These are phyloP conservation scores for Trachythela sp. DNA, from an alignment of 64 coral and sea anemone species.

Conservation along the genomic window DNA sequence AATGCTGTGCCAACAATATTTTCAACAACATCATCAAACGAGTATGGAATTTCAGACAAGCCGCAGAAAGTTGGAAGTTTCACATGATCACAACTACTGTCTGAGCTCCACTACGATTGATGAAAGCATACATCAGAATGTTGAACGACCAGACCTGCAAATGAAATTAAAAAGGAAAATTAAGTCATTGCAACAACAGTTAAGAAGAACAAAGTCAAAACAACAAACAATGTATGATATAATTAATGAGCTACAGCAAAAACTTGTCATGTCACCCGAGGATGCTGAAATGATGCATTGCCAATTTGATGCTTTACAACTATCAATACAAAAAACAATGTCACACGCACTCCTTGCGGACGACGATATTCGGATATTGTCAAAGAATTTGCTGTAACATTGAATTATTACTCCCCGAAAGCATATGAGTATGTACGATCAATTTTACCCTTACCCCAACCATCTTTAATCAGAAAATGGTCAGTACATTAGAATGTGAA, in stretches of 20 bases:
- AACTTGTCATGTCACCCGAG: neutral
- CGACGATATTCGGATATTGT: neutral
- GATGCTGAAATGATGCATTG: neutral
- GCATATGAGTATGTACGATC: neutral
- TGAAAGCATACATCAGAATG: neutral
- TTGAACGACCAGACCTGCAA: neutral
- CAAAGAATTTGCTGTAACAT: neutral
- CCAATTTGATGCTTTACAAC: neutral
- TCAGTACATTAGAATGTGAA: neutral
- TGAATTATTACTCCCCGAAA: neutral
- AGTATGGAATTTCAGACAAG: neutral
- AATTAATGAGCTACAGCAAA: neutral
- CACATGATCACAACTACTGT: neutral
- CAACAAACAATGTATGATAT: no score
- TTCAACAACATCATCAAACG: no score
- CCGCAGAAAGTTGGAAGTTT: neutral
- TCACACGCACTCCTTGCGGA: neutral
- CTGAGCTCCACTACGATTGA: neutral
- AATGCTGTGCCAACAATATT: neutral
- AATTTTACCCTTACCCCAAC: neutral
- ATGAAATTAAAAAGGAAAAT: slow-evolving; percentile 7
- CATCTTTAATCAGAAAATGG: neutral
- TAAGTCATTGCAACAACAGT: neutral
- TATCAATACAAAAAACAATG: neutral
- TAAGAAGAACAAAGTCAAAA: neutral